A percentile compares a stretch with the other conserved stretches of the same genome.
Conservation (phyloP, 2,888 invertebrate species). For the Dicyrtoma fusca region DNA sequence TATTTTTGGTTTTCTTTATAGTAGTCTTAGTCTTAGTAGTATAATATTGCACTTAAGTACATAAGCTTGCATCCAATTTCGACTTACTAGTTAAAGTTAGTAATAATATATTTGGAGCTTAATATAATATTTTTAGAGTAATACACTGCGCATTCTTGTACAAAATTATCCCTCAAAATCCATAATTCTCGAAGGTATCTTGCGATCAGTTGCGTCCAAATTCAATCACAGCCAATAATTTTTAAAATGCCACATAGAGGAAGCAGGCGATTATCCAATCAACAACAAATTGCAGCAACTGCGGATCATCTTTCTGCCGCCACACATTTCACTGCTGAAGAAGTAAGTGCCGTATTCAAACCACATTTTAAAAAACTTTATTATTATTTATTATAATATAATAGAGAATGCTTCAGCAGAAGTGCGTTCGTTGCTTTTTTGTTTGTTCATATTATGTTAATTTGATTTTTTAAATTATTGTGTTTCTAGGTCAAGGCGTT, state of each 20-base stretch:
- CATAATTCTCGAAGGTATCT: no score
- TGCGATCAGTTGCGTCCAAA: no score
- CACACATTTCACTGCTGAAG: slow-evolving; percentile 47
- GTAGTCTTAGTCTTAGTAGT: no score
- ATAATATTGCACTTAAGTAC: no score
- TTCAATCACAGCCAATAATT: no score
- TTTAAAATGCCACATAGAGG: not conserved
- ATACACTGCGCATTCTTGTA: no score
- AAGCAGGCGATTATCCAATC: slow-evolving; percentile 1
- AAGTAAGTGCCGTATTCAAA: slow-evolving; percentile 38
- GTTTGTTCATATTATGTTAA: not conserved
- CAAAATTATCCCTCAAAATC: no score
- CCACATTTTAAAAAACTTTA: not conserved
- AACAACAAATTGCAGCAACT: slow-evolving; percentile 37
- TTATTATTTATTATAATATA: not conserved
- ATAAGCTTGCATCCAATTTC: no score
- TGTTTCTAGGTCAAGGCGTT: slow-evolving; percentile 29
- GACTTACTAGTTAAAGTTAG: no score
- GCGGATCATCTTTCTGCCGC: slow-evolving; percentile 39
- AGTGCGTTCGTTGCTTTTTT: not conserved
- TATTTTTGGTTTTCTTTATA: no score
- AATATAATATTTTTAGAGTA: no score
- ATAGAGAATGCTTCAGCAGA: not conserved
- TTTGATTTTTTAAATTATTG: not conserved
- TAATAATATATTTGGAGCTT: no score